These are phyloP conservation scores for Scomber scombrus DNA, from an alignment of 2,113 vertebrate genomes.

Conservation along the genomic window DNA sequence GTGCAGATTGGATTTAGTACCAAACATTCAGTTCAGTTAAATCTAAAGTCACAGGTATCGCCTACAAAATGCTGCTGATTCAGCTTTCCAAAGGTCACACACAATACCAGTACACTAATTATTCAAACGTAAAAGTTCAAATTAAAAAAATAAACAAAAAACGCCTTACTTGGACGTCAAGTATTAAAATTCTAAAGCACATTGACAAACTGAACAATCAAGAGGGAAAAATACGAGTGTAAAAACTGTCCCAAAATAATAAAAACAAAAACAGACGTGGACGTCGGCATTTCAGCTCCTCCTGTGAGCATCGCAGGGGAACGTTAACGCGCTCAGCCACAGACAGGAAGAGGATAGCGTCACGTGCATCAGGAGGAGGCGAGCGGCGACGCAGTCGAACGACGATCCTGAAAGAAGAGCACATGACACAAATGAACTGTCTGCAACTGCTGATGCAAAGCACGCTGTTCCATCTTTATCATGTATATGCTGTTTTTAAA, in stretches of 20 bases:
- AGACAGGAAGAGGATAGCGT: slow-evolving; percentile 81
- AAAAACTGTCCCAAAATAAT: slow-evolving; percentile 68
- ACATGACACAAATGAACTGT: slow-evolving; percentile 79
- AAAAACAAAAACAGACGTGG: slow-evolving; percentile 73
- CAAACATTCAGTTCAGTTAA: slow-evolving; percentile 46
- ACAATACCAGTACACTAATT: slow-evolving; percentile 66
- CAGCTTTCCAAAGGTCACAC: slow-evolving; percentile 60
- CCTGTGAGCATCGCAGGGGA: slow-evolving; percentile 81
- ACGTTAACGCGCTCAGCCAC: slow-evolving; percentile 85
- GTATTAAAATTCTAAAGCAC: slow-evolving; percentile 73
- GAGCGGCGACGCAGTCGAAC: slow-evolving; percentile 76
- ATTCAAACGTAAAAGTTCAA: slow-evolving; percentile 51
- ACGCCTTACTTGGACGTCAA: slow-evolving; percentile 60
- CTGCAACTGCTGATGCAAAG: slow-evolving; percentile 35
- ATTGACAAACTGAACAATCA: slow-evolving; percentile 70
- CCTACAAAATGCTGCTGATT: slow-evolving; percentile 34
- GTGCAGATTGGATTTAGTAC: slow-evolving; percentile 61
- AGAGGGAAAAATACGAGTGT: slow-evolving; percentile 27
- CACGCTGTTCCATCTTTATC: slow-evolving; percentile 43
- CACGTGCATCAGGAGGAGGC: slow-evolving; percentile 84
- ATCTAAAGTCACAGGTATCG: slow-evolving; percentile 66
- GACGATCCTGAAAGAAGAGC: slow-evolving; percentile 84
- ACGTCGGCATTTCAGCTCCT: slow-evolving; percentile 82
- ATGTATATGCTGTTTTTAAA: neutral
- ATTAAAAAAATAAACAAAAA: slow-evolving; percentile 46